Evolutionary conservation across 2,797 vertebrate genomes (phyloP), one percentile per base, ranked within the genome.

Genomic region (Sebastes wilsoni): DNA sequence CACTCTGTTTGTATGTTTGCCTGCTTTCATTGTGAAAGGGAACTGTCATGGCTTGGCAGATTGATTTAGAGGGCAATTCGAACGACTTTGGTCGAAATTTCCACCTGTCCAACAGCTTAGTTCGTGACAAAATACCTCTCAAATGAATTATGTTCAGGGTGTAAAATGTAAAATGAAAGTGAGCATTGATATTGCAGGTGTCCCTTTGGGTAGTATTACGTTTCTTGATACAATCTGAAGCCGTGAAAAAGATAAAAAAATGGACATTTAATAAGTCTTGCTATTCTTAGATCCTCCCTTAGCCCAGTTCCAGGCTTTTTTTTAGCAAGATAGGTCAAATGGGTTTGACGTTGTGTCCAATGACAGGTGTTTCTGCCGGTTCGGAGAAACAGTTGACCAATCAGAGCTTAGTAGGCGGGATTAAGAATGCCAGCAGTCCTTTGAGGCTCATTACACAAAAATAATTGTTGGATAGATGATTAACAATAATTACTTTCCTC

Each of bases 21-120:
- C 60, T 69, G 72, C 74, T 70, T 77, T 38, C 28, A 23, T 38
- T 66, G 16, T 83, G 66, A 77, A 78, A 55, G 54, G 38, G 54
- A 23, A 28, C 18, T 14, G 42, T 73, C 32, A 55, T 16, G 64
- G 56, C 49, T n/a, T 32, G 49, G 27, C 46, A 66, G 73, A 68
- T 59, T 32, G 58, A 76, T 72, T 80, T 23, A 20, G 22, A 60
- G 6, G 54, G 7, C 10, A 61, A 27, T 65, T 52, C 4, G 23
- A 46, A 34, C 14, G 2, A 12, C 8, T 65, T 67, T 28, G 12
- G 9, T 55, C 1, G 5, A 42, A 64, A 59, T 66, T 34, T 30
- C 22, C 32, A 23, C 28, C 8, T 9, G 36, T 22, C 4, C 10
- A 9, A 16, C 59, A 18, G 5, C 10, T 55, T n/a, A 64, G 9